These are phyloP conservation scores for Salvelinus alpinus DNA, from an alignment of 2,113 vertebrate species.

Conservation along the genomic window DNA sequence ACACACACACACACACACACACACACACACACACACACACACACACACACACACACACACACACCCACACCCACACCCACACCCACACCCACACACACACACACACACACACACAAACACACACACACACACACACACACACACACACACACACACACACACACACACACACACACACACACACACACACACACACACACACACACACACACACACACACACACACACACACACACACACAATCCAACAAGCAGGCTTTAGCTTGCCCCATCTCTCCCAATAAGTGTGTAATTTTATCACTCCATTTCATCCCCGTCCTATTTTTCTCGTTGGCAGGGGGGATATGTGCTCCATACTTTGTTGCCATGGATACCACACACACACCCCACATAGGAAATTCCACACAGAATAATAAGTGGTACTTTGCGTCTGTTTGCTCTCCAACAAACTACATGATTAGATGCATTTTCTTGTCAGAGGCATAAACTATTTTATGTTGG, in stretches of 20 bases:
- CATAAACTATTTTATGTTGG: constrained; percentile 77
- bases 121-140: constrained; percentile 12
- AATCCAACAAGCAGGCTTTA: constrained; percentile 56
- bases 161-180: not conserved
- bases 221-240: constrained; percentile 13
- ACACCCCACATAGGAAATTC: constrained; percentile 75
- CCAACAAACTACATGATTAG: constrained; percentile 73
- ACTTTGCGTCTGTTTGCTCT: constrained; percentile 72
- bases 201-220: not conserved
- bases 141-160: not conserved
- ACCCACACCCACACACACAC: not conserved
- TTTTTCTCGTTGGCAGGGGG: constrained; percentile 58
- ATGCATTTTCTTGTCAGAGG: constrained; percentile 76
- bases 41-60: constrained; percentile 9
- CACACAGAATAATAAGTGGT: constrained; percentile 76
- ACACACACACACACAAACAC: too few species aligned
- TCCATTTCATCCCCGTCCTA: constrained; percentile 61
- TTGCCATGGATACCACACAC: constrained; percentile 79
- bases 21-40: not conserved
- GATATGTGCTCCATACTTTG: constrained; percentile 67
- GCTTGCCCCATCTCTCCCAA: constrained; percentile 55
- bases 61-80: not conserved
- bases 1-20: constrained; percentile 3
- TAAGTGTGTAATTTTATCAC: constrained; percentile 68
- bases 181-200: constrained; percentile 2